Evolutionary conservation across 2,113 vertebrate genomes (phyloP).

Genomic region (Sylvietta virens): DNA sequence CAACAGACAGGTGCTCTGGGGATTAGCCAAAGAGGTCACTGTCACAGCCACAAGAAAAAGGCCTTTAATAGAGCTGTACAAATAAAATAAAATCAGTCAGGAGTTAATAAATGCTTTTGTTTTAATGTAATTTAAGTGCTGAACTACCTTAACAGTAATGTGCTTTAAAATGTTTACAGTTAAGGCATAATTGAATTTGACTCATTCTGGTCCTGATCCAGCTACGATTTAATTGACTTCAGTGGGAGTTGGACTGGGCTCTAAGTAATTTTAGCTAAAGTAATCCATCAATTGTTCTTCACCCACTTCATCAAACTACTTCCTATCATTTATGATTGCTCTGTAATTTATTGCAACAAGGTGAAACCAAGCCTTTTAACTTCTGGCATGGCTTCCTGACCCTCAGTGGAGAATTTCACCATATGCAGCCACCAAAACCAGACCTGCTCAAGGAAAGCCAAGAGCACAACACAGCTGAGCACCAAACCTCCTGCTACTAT

Average conservation of each 20-base stretch:
- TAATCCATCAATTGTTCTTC: slow-evolving; percentile 55
- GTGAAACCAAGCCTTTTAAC: background rate
- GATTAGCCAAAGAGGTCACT: background rate
- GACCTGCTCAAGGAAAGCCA: background rate
- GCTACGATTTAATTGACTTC: slow-evolving; percentile 32
- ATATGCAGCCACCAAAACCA: background rate
- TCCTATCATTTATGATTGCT: background rate
- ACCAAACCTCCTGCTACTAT: background rate
- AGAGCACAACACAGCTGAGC: background rate
- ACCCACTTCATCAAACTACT: slow-evolving; percentile 18
- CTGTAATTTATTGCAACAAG: background rate
- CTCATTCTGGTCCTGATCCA: slow-evolving; percentile 30
- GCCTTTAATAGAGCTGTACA: background rate
- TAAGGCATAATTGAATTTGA: slow-evolving; percentile 50
- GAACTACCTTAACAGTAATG: background rate
- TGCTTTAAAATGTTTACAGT: slow-evolving; percentile 33
- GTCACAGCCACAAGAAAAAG: background rate
- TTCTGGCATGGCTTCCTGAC: background rate
- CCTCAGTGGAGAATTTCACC: background rate
- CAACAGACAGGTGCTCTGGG: background rate
- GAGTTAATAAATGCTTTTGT: background rate
- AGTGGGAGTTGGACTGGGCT: slow-evolving; percentile 46
- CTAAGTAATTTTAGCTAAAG: slow-evolving; percentile 41
- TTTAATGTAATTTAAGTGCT: background rate
- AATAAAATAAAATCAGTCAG: background rate